Evolutionary conservation across 2,888 invertebrate species (phyloP), one percentile per base, ranked within the genome.

Genomic region (Thera obeliscata): DNA sequence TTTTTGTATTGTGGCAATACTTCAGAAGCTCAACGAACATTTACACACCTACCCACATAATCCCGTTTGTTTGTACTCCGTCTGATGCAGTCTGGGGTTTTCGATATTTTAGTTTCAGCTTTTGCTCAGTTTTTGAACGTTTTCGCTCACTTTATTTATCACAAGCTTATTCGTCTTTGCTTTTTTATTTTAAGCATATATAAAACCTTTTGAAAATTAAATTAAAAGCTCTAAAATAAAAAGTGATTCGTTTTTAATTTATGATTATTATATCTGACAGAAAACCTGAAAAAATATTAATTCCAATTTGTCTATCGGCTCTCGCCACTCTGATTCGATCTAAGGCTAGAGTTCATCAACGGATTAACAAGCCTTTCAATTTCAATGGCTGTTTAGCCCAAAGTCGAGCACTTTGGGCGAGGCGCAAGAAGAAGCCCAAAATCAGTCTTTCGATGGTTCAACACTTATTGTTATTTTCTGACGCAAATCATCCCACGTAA

Each of bases 301-400:
- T 66, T 70, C 59, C 61, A 57, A 68, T 64, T 60, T 62, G 67
- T 73, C 68, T 68, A 71, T 69, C 64, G 68, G 60, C 64, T 60
- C 52, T 60, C 48, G 41, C 36, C 59, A 54, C 36, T 55, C 64
- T 36, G n/a, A 2, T 8, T 43, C 2, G 3, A 38, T 35, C 38
- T 9, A 2, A 57, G 43, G 35, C 57, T 49, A 7, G n/a, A 49
- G 58, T 58, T 58, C 58, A 58, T 12, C 58, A 56, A 56, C 8
- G 5, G 22, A 38, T 12, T 38, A 56, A 38, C 55, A 6, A 36
- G 8, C n/a, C 35, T 22, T 36, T 54, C 38, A 4, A 38, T 38
- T 38, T 38, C 3, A 5, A 22, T 22, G 22, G 22, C 0, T 22
- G 22, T 22, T 22, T 22, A 22, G 0, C 22, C 38, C 38, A 5